Percentiles rank a stretch among this genome's conserved stretches.
phyloP scores from a whole-genome alignment of 2,113 vertebrate species.

The Leucoraja erinaceus region DNA sequence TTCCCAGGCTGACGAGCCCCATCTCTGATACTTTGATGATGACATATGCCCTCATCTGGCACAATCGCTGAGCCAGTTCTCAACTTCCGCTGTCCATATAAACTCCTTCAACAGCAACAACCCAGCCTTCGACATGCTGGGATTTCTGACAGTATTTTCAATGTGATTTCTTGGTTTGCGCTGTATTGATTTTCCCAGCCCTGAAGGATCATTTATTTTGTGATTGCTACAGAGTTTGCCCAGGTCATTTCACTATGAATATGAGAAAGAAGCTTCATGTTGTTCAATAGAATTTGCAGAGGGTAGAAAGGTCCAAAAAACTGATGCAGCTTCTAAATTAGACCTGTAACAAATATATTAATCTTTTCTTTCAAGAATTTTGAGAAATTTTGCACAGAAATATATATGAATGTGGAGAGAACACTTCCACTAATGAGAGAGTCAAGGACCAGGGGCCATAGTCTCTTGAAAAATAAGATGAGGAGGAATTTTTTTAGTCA shows the following conservation, averaged over 20 bases:
- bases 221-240: neutral
- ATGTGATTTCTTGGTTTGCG: neutral
- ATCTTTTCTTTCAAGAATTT: neutral
- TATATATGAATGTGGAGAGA: too few relatives aligned
- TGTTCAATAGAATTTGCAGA: neutral
- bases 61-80: neutral
- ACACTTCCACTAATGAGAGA: too few relatives aligned
- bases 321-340: neutral
- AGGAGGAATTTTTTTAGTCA: too few relatives aligned
- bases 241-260: neutral
- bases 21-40: too few relatives aligned
- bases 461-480: too few relatives aligned
- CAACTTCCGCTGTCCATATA: neutral
- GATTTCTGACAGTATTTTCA: neutral
- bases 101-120: neutral
- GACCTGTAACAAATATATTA: neutral
- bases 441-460: too few relatives aligned
- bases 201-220: neutral
- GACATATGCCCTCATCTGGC: neutral
- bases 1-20: too few relatives aligned
- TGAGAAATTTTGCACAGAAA: neutral
- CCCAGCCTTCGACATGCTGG: neutral
- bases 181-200: neutral
- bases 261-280: neutral
- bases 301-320: too few relatives aligned